Evolutionary conservation across 1,140 invertebrate genomes (phyloP).

Genomic region (Neuroterus valhalla): DNA sequence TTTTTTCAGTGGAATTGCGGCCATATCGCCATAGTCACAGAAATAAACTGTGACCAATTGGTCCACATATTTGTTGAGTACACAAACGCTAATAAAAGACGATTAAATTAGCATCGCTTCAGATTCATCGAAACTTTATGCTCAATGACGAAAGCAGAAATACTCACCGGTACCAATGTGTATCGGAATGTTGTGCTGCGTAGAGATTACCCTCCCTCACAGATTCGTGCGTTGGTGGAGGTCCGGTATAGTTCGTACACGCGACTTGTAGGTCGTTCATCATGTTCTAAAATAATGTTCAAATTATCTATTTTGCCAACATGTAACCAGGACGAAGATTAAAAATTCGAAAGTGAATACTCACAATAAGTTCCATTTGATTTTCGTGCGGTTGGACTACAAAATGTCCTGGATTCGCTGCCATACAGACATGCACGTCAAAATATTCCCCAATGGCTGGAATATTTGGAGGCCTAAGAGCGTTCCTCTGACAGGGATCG

Average conservation of each 20-base stretch:
- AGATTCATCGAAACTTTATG: neutral
- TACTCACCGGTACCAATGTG: slow-evolving; percentile 78
- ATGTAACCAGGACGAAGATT: too few relatives aligned
- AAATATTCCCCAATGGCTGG: slow-evolving; percentile 71
- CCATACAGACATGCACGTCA: slow-evolving; percentile 77
- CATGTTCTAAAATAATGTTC: slow-evolving; percentile 68
- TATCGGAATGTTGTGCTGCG: slow-evolving; percentile 75
- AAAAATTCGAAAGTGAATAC: slow-evolving; percentile 28
- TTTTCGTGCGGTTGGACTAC: slow-evolving; percentile 65
- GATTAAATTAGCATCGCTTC: slow-evolving; percentile 14
- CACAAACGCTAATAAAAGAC: slow-evolving; percentile 51
- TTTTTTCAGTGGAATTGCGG: slow-evolving; percentile 64
- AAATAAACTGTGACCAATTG: slow-evolving; percentile 75
- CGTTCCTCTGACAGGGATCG: slow-evolving; percentile 33
- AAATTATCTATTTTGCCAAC: too few relatives aligned
- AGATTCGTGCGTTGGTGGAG: slow-evolving; percentile 59
- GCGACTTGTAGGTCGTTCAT: slow-evolving; percentile 74
- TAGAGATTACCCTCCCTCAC: slow-evolving; percentile 74
- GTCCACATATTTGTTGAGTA: slow-evolving; percentile 70
- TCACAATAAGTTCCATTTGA: slow-evolving; percentile 51
- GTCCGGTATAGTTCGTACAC: slow-evolving; percentile 70
- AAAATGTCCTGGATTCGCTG: slow-evolving; percentile 79
- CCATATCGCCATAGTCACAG: slow-evolving; percentile 77
- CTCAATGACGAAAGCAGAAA: neutral
- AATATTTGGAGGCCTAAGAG: slow-evolving; percentile 65